Base-by-base conservation (phyloP, 2,888 invertebrate genomes). In the Tinea trinotella region DNA sequence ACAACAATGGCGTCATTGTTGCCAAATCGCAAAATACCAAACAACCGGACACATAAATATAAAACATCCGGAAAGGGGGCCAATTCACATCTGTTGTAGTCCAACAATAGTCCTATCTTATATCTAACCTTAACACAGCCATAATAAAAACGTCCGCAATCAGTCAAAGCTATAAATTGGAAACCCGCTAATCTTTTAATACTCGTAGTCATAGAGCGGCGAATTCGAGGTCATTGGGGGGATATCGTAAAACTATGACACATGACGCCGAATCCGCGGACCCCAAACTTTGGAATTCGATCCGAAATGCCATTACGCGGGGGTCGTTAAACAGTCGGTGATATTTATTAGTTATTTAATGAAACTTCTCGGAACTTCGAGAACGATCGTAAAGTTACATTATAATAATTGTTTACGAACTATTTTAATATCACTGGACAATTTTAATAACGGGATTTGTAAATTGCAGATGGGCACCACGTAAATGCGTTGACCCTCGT, bases 391-490 rank as follows among this genome's bases (percentile, higher is more conserved):
- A 30, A 30, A 30, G 30, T 30, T 52, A 30, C 22, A 12, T 12
- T 5, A 52, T n/a, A 20, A 15, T 12, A 2, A n/a, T 13, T 50
- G 24, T 22, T 20, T 50, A 24, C 22, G 24, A 24, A 24, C 9
- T 24, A 24, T 24, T 24, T 5, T n/a, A 46, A 46, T 40, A 40
- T 7, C 12, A n/a, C 5, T n/a, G 10, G 5, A 24, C 5, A 7
- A 30, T 30, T 30, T 30, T 30, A 30, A 30, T 30, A 40, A 40
- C 3, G 17, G 40, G 13, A 18, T 49, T 54, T 10, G 50, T 56
- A 57, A 62, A 61, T 68, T 81, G 56, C 77, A 90, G 90, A 66
- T 93, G 93, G 93, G 87, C 87, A 52, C 87, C 90, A 0, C 83
- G 87, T 46, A 88, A 83, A 65, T 93, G 93, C 75, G 70, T 89